These are phyloP conservation scores for Nephila pilipes DNA, from an alignment of 1,140 invertebrate genomes.

Conservation along the genomic window DNA sequence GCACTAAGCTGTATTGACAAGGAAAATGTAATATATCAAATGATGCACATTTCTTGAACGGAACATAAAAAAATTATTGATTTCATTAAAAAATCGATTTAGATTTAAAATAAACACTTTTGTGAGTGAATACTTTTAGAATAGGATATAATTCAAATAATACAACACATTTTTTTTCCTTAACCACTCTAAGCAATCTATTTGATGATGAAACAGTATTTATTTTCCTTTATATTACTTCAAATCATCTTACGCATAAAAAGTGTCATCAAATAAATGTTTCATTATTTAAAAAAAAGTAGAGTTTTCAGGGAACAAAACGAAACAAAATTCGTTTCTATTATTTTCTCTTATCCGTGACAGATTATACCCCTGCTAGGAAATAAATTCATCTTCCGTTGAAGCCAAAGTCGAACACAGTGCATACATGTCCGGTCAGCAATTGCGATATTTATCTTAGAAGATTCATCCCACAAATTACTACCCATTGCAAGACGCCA, in stretches of 20 bases:
- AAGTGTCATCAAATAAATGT: background rate
- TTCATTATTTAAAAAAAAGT: background rate
- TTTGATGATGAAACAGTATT: no score
- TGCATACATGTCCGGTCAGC: slow-evolving; percentile 33
- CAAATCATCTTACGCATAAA: background rate
- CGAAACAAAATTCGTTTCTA: background rate
- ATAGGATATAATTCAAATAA: no score
- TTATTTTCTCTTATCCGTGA: background rate
- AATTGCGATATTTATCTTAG: slow-evolving; percentile 33
- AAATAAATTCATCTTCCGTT: slow-evolving; percentile 3
- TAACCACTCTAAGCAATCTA: no score
- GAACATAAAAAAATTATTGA: no score
- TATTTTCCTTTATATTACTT: no score
- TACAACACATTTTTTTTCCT: no score
- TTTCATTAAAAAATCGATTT: no score
- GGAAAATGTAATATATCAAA: no score
- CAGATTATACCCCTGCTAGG: background rate
- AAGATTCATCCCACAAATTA: slow-evolving; percentile 33
- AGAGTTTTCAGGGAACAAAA: background rate
- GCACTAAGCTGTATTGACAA: no score
- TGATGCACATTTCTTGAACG: no score
- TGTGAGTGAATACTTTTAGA: no score
- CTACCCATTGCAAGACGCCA: slow-evolving; percentile 49
- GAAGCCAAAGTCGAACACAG: background rate
- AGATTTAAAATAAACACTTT: no score